Conservation (phyloP, 2,888 invertebrate genomes). For the Thelaira solivaga region DNA sequence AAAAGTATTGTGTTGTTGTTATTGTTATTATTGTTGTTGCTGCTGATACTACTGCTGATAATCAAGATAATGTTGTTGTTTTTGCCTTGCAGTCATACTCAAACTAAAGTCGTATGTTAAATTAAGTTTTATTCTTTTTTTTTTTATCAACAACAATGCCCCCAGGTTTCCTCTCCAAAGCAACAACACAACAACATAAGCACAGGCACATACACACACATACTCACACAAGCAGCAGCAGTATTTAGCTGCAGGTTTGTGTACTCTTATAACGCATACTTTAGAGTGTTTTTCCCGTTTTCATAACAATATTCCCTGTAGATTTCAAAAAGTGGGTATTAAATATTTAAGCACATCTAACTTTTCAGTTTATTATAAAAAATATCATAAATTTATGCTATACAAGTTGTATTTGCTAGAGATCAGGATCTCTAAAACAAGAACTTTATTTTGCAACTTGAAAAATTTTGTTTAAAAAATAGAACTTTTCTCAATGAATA, state of each 20-base stretch:
- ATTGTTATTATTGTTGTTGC: slow-evolving; percentile 13
- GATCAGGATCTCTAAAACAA: too few relatives aligned
- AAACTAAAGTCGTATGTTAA: slow-evolving; percentile 1
- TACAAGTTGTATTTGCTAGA: too few relatives aligned
- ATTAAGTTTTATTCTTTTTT: too few relatives aligned
- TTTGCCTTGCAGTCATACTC: not conserved
- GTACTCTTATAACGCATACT: slow-evolving; percentile 24
- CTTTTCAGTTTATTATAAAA: too few relatives aligned
- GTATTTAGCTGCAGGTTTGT: not conserved
- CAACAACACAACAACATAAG: too few relatives aligned
- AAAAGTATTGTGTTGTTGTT: not conserved
- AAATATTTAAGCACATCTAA: slow-evolving; percentile 41
- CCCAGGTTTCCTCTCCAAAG: slow-evolving; percentile 22
- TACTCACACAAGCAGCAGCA: too few relatives aligned
- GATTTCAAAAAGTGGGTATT: slow-evolving; percentile 26
- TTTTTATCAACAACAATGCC: slow-evolving; percentile 42
- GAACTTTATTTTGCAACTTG: too few relatives aligned
- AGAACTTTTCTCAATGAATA: too few relatives aligned
- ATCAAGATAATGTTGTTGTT: not conserved
- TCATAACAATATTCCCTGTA: slow-evolving; percentile 40
- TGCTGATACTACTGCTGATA: slow-evolving; percentile 11
- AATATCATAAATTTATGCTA: too few relatives aligned
- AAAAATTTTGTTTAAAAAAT: too few relatives aligned
- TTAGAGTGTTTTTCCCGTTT: slow-evolving; percentile 13
- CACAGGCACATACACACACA: too few relatives aligned